Percentiles rank a stretch among this genome's conserved stretches.
Conservation (phyloP, 2,888 invertebrate species). For the Platycheirus albimanus region DNA sequence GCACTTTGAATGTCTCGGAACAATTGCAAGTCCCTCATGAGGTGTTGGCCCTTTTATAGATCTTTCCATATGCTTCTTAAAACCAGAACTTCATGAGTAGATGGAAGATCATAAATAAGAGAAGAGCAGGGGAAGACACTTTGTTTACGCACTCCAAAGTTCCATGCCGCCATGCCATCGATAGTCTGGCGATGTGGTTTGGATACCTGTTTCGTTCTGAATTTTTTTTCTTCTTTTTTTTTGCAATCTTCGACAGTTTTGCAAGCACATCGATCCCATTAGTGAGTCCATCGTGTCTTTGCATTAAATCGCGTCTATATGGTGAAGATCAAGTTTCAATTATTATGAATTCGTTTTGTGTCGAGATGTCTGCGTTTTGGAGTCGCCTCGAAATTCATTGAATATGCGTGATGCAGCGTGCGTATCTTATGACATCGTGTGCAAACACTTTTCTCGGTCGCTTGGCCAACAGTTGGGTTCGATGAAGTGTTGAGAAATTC, state of each 20-base stretch:
- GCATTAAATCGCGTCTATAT: too few species aligned
- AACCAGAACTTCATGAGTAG: conserved; percentile 35
- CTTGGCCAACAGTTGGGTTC: conserved; percentile 45
- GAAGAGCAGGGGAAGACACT: conserved; percentile 5
- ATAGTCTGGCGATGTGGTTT: conserved; percentile 39
- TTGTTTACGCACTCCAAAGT: conserved; percentile 40
- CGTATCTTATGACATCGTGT: conserved; percentile 51
- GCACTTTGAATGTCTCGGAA: conserved; percentile 61
- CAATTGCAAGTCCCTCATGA: conserved; percentile 37
- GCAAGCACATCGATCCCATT: conserved; percentile 30
- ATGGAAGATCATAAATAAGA: background rate
- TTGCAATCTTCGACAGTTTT: conserved; percentile 42
- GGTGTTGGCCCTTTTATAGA: conserved; percentile 64
- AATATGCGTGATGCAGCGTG: background rate
- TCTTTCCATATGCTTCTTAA: conserved; percentile 35
- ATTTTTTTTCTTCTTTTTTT: conserved; percentile 11
- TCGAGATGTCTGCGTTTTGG: conserved; percentile 39
- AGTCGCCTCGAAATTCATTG: conserved; percentile 37
- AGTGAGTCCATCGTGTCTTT: background rate
- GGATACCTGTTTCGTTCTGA: conserved; percentile 54
- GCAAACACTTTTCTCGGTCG: conserved; percentile 58
- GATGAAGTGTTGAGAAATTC: conserved; percentile 48
- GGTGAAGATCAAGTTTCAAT: conserved; percentile 55
- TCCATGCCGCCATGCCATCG: conserved; percentile 23
- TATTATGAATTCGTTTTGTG: conserved; percentile 23